These are phyloP conservation scores for Nothobranchius furzeri DNA, from an alignment of 2,113 vertebrate genomes.

Conservation along the genomic window DNA sequence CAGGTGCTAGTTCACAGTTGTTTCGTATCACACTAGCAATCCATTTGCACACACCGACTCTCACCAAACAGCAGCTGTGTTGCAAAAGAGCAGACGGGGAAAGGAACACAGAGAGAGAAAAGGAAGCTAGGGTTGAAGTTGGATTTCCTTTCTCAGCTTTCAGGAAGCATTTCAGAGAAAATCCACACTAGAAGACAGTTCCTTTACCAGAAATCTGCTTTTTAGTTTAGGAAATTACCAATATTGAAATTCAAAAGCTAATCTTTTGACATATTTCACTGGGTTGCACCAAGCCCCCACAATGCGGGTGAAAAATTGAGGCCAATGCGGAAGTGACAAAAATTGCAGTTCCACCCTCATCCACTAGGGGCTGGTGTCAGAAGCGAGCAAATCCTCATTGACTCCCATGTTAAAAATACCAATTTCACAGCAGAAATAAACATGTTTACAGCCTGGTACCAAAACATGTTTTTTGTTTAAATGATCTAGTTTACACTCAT, in stretches of 20 bases:
- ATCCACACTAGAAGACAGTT: not conserved
- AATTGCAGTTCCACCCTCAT: too few species aligned
- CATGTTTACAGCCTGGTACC: too few species aligned
- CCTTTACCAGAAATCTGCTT: not conserved
- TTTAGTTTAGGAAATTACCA: not conserved
- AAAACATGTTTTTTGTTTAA: too few species aligned
- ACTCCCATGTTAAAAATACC: too few species aligned
- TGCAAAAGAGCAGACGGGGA: slow-evolving; percentile 3
- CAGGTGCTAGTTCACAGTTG: slow-evolving; percentile 12
- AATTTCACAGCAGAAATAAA: too few species aligned
- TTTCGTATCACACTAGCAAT: slow-evolving; percentile 25
- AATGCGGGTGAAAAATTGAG: too few species aligned
- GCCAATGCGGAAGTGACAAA: too few species aligned
- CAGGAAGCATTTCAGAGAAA: not conserved
- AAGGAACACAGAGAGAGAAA: slow-evolving; percentile 1
- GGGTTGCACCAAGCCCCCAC: too few species aligned
- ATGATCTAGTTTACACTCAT: too few species aligned
- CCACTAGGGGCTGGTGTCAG: too few species aligned
- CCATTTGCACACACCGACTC: slow-evolving; percentile 3
- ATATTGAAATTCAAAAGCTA: not conserved
- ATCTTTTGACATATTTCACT: not conserved
- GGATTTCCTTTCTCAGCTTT: not conserved
- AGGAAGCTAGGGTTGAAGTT: slow-evolving; percentile 1
- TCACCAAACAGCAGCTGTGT: slow-evolving; percentile 20
- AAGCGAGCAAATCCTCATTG: too few species aligned